phyloP scores from a whole-genome alignment of 2,888 invertebrate species.

The Cheilosia grossa region DNA sequence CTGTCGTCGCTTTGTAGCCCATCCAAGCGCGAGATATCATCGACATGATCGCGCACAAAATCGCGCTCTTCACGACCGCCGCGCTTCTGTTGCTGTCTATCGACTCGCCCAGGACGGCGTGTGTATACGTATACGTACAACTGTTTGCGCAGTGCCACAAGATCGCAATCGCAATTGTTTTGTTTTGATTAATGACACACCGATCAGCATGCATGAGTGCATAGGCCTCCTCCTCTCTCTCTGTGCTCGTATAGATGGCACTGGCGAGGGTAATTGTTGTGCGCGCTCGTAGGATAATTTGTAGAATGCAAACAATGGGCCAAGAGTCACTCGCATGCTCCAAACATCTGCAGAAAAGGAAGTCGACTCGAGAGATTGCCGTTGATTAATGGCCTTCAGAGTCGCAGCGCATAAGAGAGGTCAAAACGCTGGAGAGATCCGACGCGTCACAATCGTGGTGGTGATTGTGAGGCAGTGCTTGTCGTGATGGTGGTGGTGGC shows the following conservation, averaged over 20 bases:
- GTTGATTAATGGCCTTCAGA: constrained; percentile 72
- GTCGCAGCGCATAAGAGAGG: constrained; percentile 46
- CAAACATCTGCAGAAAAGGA: constrained; percentile 56
- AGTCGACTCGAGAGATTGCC: constrained; percentile 57
- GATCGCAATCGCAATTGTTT: constrained; percentile 61
- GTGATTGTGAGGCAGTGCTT: constrained; percentile 45
- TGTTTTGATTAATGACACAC: constrained; percentile 70
- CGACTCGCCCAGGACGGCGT: constrained; percentile 9
- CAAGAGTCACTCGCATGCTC: constrained; percentile 66
- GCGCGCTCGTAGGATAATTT: constrained; percentile 68
- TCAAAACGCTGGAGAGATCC: constrained; percentile 63
- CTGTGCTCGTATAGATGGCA: constrained; percentile 37
- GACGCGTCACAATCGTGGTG: constrained; percentile 31
- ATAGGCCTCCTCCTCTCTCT: constrained; percentile 4
- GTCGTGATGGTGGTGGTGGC: constrained; percentile 14
- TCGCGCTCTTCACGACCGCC: neutral
- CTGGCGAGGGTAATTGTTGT: constrained; percentile 64
- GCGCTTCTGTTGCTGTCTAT: constrained; percentile 9
- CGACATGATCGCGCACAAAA: constrained; percentile 50
- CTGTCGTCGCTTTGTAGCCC: constrained; percentile 51
- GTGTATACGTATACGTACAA: constrained; percentile 12
- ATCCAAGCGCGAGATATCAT: constrained; percentile 40
- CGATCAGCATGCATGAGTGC: constrained; percentile 57
- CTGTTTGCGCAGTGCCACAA: constrained; percentile 51
- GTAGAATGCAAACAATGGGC: constrained; percentile 71